Conservation (phyloP, 2,797 vertebrate genomes). For the Paedocypris micromegethes region DNA sequence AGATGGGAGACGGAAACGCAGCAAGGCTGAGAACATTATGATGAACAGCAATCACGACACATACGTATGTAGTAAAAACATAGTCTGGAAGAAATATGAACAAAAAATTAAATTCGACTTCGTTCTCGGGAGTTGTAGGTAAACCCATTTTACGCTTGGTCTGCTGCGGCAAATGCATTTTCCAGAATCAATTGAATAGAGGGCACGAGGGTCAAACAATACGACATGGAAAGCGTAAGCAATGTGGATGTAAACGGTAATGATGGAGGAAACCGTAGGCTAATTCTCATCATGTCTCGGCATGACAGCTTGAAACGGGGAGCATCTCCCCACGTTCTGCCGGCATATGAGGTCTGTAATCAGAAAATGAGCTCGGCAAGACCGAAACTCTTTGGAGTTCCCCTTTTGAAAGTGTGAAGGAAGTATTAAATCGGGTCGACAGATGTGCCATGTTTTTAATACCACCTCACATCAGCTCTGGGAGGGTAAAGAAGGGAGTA, state of each 20-base stretch:
- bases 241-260: conserved; percentile 46
- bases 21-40: conserved; percentile 1
- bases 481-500: conserved; percentile 30
- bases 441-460: conserved; percentile 38
- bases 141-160: conserved; percentile 62
- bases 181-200: conserved; percentile 52
- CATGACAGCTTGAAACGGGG: conserved; percentile 42
- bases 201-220: conserved; percentile 32
- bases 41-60: conserved; percentile 40
- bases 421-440: conserved; percentile 40
- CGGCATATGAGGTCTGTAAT: conserved; percentile 44
- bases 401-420: conserved; percentile 38
- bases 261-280: conserved; percentile 42
- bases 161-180: conserved; percentile 56
- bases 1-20: not conserved
- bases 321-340: conserved; percentile 9
- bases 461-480: conserved; percentile 28
- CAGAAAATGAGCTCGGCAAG: conserved; percentile 27
- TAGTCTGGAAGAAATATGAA: conserved; percentile 4
- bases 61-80: conserved; percentile 20
- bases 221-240: conserved; percentile 29
- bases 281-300: conserved; percentile 51
- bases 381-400: conserved; percentile 50
- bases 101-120: conserved; percentile 47
- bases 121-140: conserved; percentile 49